phyloP scores from a whole-genome alignment of 2,797 vertebrate genomes.

The Anableps anableps region DNA sequence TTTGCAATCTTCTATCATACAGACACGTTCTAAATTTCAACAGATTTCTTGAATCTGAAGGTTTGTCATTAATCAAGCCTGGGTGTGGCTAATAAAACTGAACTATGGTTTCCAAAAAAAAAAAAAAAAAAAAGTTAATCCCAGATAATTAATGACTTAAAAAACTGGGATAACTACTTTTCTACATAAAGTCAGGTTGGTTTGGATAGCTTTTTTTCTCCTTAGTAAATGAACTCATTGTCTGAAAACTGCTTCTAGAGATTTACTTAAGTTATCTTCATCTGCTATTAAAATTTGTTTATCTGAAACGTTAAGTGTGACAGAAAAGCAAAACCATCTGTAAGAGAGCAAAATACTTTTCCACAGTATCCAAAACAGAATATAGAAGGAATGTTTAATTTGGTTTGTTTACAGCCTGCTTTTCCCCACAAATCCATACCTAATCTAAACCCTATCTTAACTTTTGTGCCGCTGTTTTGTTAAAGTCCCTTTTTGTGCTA shows the following conservation, averaged over 20 bases:
- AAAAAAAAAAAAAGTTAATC: too few relatives aligned
- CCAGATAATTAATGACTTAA: neutral
- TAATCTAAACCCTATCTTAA: neutral
- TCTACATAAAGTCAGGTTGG: neutral
- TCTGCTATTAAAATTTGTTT: too few relatives aligned
- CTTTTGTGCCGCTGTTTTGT: neutral
- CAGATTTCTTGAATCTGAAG: neutral
- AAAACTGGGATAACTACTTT: neutral
- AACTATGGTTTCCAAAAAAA: neutral
- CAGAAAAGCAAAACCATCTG: neutral
- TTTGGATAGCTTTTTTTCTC: neutral
- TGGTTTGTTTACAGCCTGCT: neutral
- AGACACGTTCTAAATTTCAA: neutral
- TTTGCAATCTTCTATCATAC: neutral
- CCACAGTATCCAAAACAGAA: neutral
- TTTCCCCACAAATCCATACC: neutral
- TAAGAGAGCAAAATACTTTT: neutral
- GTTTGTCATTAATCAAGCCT: neutral
- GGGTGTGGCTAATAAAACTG: neutral
- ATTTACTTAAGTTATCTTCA: neutral
- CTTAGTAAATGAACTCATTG: neutral
- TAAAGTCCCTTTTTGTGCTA: neutral
- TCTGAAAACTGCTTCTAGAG: too few relatives aligned
- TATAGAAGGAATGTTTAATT: neutral
- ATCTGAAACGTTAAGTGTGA: too few relatives aligned